Evolutionary conservation across 2,888 invertebrate genomes (phyloP).

Genomic region (Andrena fulva): DNA sequence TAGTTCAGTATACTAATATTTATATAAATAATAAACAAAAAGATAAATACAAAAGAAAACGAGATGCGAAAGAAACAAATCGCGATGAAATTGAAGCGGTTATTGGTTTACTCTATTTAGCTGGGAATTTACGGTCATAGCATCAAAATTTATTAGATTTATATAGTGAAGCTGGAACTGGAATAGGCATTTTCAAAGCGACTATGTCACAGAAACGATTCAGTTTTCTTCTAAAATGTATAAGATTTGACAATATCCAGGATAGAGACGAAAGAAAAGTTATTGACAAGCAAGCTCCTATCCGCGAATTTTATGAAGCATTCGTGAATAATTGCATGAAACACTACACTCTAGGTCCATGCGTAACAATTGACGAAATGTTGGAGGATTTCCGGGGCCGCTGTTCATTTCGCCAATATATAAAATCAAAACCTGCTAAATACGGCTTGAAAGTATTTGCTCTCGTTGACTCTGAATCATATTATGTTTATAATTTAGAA

Average conservation of each 20-base stretch:
- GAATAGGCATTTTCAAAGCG: background rate
- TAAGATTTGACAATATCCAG: background rate
- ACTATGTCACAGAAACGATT: background rate
- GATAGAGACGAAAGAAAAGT: background rate
- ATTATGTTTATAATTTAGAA: too few species aligned
- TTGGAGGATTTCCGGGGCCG: too few species aligned
- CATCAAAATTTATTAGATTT: background rate
- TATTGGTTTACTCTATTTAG: background rate
- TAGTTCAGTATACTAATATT: background rate
- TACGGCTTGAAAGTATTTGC: too few species aligned
- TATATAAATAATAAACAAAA: background rate
- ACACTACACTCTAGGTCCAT: too few species aligned
- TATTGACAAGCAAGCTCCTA: background rate
- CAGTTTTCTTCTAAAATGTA: background rate
- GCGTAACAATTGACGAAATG: too few species aligned
- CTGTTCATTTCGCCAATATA: too few species aligned
- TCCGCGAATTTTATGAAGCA: background rate
- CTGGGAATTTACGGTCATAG: background rate
- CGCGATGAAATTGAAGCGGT: background rate
- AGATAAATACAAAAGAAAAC: background rate
- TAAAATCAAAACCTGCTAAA: too few species aligned
- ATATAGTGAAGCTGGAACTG: background rate
- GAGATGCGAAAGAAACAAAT: background rate
- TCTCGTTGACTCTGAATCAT: too few species aligned
- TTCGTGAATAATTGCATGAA: too few species aligned